Conservation (phyloP, 2,113 vertebrate species). For the Eclectus roratus region DNA sequence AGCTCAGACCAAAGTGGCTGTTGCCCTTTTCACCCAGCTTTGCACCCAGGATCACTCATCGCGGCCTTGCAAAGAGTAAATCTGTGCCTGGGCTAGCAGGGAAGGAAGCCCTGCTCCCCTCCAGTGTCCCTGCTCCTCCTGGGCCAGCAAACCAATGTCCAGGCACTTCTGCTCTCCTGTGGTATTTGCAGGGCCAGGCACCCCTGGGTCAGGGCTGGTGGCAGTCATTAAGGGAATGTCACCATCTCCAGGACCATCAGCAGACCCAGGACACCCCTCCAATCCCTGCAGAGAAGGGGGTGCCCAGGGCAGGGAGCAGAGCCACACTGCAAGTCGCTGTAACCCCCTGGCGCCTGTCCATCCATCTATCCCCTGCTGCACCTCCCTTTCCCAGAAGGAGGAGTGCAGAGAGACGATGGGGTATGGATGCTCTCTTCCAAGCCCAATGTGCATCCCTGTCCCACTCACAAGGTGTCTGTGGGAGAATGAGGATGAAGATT, state of each 20-base stretch:
- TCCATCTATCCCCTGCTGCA: accelerated
- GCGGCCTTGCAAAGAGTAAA: background rate
- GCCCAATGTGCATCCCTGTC: background rate
- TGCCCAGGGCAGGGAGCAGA: background rate
- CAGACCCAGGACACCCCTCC: background rate
- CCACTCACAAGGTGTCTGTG: background rate
- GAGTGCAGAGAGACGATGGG: accelerated
- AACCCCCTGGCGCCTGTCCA: background rate
- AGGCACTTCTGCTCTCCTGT: background rate
- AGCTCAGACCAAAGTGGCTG: background rate
- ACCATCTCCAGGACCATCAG: background rate
- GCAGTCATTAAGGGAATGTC: background rate
- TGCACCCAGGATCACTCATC: background rate
- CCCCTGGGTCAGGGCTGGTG: background rate
- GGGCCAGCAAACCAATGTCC: accelerated
- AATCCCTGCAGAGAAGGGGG: background rate
- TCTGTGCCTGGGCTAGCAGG: background rate
- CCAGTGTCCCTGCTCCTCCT: background rate
- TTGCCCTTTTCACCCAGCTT: background rate
- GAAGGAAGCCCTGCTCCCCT: background rate
- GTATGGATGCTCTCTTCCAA: background rate
- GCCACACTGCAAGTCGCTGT: background rate
- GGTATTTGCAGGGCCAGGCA: background rate
- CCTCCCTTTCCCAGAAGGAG: background rate
- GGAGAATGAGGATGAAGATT: background rate